A percentile compares a stretch with the other conserved stretches of the same genome.
Conservation (phyloP, 2,888 invertebrate genomes). For the Tuberolachnus salignus region DNA sequence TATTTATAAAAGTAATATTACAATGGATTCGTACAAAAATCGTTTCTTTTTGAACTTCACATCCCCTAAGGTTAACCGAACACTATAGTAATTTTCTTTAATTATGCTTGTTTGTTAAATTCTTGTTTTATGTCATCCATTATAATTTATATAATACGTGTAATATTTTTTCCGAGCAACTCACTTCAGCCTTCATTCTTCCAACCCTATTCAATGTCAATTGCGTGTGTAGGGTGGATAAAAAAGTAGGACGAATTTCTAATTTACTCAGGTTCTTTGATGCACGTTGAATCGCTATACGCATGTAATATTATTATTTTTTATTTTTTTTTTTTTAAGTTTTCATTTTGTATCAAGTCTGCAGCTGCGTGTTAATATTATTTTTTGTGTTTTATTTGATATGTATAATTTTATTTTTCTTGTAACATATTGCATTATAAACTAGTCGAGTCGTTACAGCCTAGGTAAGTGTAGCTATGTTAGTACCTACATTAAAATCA, state of each 20-base stretch:
- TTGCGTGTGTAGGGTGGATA: background rate
- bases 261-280: background rate
- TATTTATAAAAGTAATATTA: too few relatives aligned
- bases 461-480: too few relatives aligned
- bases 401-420: too few relatives aligned
- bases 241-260: background rate
- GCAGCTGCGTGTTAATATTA: too few relatives aligned
- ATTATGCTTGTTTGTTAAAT: slow-evolving; percentile 14
- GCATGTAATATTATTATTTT: background rate
- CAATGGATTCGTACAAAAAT: too few relatives aligned
- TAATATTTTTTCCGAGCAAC: background rate
- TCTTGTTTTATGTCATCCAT: slow-evolving; percentile 27
- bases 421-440: too few relatives aligned
- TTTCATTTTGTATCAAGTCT: too few relatives aligned
- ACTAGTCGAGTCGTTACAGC: too few relatives aligned
- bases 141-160: background rate
- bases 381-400: too few relatives aligned
- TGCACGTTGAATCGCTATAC: background rate
- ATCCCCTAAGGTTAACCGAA: background rate
- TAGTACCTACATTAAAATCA: too few relatives aligned
- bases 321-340: too few relatives aligned
- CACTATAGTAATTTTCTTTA: background rate
- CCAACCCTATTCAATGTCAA: slow-evolving; percentile 20
- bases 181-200: background rate
- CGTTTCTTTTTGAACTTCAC: background rate